Evolutionary conservation across 2,888 invertebrate species (phyloP).

Genomic region (Drosophila anceps): DNA sequence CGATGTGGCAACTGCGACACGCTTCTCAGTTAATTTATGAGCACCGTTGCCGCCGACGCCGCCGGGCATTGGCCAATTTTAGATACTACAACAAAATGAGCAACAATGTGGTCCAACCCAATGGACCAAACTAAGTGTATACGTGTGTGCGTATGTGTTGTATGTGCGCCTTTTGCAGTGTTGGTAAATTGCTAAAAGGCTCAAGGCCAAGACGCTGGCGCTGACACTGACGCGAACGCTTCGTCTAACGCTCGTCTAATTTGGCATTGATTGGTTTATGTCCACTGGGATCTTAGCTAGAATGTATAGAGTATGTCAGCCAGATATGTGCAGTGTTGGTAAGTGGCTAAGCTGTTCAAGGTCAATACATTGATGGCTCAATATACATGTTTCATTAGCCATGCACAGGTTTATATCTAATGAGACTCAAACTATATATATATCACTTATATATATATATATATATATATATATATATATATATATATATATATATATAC

Average conservation of each 20-base stretch:
- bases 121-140: neutral
- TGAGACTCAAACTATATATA: neutral
- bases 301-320: neutral
- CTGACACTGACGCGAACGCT: neutral
- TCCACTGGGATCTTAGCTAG: neutral
- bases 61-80: slow-evolving; percentile 34
- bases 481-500: neutral
- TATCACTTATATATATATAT: neutral
- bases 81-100: slow-evolving; percentile 34
- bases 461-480: neutral
- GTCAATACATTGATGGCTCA: neutral
- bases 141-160: neutral
- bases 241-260: slow-evolving; percentile 4
- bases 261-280: slow-evolving; percentile 14
- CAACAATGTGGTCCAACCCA: slow-evolving; percentile 30
- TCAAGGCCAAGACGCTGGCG: slow-evolving; percentile 1
- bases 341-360: neutral
- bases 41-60: slow-evolving; percentile 23
- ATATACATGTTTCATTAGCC: slow-evolving; percentile 1
- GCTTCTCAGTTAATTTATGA: slow-evolving; percentile 51
- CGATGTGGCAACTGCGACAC: slow-evolving; percentile 32
- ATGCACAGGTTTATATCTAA: neutral
- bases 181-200: slow-evolving; percentile 14
- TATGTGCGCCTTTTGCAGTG: slow-evolving; percentile 8
- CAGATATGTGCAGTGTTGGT: neutral